phyloP scores from a whole-genome alignment of 2,797 vertebrate genomes.

The Martes flavigula region DNA sequence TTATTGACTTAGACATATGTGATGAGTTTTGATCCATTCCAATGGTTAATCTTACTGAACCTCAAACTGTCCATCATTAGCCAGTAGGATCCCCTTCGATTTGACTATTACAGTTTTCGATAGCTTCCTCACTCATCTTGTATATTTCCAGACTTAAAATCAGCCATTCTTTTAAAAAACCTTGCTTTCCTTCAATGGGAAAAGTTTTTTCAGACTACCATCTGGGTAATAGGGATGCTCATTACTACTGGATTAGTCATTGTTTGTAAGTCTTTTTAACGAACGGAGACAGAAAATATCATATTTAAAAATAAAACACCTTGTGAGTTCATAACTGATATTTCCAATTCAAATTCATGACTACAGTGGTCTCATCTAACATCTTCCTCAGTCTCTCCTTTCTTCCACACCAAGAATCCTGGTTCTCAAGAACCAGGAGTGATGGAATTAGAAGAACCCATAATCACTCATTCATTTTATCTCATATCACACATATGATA shows the following conservation, averaged over 20 bases:
- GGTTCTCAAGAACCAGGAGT: not conserved
- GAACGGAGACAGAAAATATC: not conserved
- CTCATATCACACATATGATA: not conserved
- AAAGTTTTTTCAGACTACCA: not conserved
- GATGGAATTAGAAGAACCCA: not conserved
- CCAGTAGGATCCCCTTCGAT: not conserved
- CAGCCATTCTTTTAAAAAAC: not conserved
- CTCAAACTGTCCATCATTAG: not conserved
- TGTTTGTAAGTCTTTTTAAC: not conserved
- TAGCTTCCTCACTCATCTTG: not conserved
- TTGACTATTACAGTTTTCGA: not conserved
- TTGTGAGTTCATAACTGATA: not conserved
- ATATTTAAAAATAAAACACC: not conserved
- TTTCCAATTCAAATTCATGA: not conserved
- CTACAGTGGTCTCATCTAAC: not conserved
- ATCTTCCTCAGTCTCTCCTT: not conserved
- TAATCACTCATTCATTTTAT: not conserved
- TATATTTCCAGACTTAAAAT: not conserved
- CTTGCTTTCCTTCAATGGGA: not conserved
- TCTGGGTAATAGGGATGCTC: not conserved
- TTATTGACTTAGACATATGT: not conserved
- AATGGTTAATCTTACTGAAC: not conserved
- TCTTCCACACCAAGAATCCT: not conserved
- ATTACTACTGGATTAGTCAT: not conserved
- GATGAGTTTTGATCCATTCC: not conserved